These are phyloP conservation scores for Prenolepis imparis DNA, from an alignment of 2,888 invertebrate species.

Conservation along the genomic window DNA sequence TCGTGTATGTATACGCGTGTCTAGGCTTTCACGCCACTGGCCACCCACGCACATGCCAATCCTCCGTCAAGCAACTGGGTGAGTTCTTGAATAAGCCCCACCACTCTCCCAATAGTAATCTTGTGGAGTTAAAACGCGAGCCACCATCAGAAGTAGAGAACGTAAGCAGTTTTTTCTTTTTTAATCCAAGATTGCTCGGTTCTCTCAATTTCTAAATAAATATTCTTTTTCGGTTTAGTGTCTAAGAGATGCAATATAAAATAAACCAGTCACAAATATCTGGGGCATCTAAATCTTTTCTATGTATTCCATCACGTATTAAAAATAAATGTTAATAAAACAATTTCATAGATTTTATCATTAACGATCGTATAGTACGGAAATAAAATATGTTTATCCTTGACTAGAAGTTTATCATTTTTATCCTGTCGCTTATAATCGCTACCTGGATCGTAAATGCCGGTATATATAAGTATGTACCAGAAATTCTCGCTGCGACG, in stretches of 20 bases:
- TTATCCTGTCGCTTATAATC: constrained; percentile 11
- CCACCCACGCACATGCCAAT: constrained; percentile 66
- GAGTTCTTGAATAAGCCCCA: constrained; percentile 39
- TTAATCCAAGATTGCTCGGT: constrained; percentile 29
- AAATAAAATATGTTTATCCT: neutral
- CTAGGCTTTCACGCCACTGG: constrained; percentile 73
- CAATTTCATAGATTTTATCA: neutral
- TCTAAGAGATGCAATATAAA: neutral
- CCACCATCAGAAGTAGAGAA: constrained; percentile 56
- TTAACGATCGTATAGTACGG: neutral
- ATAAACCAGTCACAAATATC: neutral
- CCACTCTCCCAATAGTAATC: constrained; percentile 75
- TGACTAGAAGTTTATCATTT: constrained; percentile 11
- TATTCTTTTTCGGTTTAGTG: constrained; percentile 13
- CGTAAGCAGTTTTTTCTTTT: constrained; percentile 67
- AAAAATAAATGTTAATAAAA: constrained; percentile 9
- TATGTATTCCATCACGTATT: neutral
- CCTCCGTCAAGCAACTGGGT: constrained; percentile 45
- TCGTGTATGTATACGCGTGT: constrained; percentile 69
- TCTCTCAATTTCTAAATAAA: constrained; percentile 44
- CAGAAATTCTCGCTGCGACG: constrained; percentile 5
- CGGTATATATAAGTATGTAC: neutral
- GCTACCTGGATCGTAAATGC: neutral
- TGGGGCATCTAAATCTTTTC: neutral
- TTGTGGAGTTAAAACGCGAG: constrained; percentile 82